These are phyloP conservation scores for Gadopsis marmoratus DNA, from an alignment of 2,797 vertebrate genomes.

Conservation along the genomic window DNA sequence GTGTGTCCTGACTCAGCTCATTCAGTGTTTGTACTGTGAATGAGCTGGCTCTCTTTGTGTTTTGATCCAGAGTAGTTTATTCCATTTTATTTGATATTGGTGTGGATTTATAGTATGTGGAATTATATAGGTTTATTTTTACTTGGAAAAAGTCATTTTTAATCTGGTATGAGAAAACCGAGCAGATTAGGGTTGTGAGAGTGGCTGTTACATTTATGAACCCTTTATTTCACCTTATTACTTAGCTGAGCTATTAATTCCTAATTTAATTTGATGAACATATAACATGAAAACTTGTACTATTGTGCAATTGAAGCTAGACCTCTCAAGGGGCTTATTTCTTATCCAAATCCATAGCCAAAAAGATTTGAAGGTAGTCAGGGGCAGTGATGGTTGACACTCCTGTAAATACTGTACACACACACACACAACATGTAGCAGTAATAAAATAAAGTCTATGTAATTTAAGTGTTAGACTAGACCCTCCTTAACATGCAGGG, in stretches of 20 bases:
- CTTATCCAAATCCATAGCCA: not conserved
- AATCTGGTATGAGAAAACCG: not conserved
- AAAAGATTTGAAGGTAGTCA: not conserved
- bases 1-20: no score
- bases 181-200: not conserved
- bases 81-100: not conserved
- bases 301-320: not conserved
- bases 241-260: not conserved
- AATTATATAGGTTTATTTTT: not conserved
- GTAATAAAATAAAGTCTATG: not conserved
- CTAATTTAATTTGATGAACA: not conserved
- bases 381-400: not conserved
- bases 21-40: no score
- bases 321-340: not conserved
- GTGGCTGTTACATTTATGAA: not conserved
- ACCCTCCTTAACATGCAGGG: not conserved
- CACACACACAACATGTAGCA: not conserved
- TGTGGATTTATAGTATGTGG: not conserved
- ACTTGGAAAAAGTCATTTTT: conserved; percentile 1
- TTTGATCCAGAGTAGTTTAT: no score
- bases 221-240: not conserved
- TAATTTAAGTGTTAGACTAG: not conserved
- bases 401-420: not conserved
- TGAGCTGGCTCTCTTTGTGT: no score
- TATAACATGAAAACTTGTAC: not conserved